Conservation (phyloP, 2,797 vertebrate species). For the Acanthis flammea region DNA sequence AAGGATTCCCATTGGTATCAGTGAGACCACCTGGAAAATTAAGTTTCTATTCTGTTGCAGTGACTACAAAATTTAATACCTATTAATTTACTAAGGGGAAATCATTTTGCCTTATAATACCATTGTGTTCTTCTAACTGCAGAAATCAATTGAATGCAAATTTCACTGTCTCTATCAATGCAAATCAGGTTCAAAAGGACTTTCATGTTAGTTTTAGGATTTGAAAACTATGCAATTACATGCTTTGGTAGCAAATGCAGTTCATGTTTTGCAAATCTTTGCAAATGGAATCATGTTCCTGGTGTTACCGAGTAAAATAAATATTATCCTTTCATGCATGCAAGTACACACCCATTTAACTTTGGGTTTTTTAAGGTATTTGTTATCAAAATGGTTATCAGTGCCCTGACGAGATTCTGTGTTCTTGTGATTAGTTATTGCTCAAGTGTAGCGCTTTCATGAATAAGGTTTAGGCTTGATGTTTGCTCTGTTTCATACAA, state of each 20-base stretch:
- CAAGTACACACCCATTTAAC: background rate
- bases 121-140: background rate
- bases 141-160: background rate
- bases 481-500: background rate
- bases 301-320: background rate
- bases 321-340: background rate
- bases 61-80: slow-evolving; percentile 9
- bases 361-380: background rate
- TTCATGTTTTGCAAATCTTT: background rate
- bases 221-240: background rate
- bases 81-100: slow-evolving; percentile 2
- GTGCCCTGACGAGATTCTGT: background rate
- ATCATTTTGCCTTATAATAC: background rate
- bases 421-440: background rate
- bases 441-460: background rate
- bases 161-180: background rate
- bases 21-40: slow-evolving; percentile 35
- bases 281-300: background rate
- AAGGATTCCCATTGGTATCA: background rate
- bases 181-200: background rate
- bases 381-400: background rate
- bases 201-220: background rate
- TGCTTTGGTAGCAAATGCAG: background rate
- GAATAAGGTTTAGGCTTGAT: background rate
- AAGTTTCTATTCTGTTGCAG: background rate